Evolutionary conservation across 2,113 vertebrate genomes (phyloP).

Genomic region (Tupaia chinensis): DNA sequence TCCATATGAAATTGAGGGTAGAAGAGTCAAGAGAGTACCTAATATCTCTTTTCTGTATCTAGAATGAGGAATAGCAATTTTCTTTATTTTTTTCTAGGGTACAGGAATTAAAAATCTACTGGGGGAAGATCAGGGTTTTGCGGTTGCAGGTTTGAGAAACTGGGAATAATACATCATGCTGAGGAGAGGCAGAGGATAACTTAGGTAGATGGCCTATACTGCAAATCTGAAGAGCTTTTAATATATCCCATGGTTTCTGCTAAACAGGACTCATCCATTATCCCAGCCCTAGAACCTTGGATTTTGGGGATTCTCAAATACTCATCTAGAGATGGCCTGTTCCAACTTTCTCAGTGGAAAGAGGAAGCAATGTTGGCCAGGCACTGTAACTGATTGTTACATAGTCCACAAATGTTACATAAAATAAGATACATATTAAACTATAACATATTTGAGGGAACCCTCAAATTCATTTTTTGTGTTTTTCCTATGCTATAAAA

Average conservation of each 20-base stretch:
- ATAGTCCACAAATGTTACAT: neutral
- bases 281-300: neutral
- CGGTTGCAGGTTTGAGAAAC: neutral
- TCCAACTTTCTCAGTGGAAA: neutral
- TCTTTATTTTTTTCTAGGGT: neutral
- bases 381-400: neutral
- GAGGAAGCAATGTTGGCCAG: neutral
- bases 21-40: neutral
- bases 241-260: neutral
- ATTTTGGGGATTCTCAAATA: neutral
- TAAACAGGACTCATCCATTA: neutral
- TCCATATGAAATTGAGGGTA: neutral
- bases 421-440: slow-evolving; percentile 52
- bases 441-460: neutral
- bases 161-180: neutral
- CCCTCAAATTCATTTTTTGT: neutral
- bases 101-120: slow-evolving; percentile 19
- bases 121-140: neutral
- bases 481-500: slow-evolving; percentile 1
- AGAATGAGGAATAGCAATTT: neutral
- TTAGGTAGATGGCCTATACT: neutral
- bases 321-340: neutral
- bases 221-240: neutral
- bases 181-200: neutral
- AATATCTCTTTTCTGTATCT: neutral